Base-by-base conservation (phyloP, 2,888 invertebrate genomes). In the Teleiodes luculella region DNA sequence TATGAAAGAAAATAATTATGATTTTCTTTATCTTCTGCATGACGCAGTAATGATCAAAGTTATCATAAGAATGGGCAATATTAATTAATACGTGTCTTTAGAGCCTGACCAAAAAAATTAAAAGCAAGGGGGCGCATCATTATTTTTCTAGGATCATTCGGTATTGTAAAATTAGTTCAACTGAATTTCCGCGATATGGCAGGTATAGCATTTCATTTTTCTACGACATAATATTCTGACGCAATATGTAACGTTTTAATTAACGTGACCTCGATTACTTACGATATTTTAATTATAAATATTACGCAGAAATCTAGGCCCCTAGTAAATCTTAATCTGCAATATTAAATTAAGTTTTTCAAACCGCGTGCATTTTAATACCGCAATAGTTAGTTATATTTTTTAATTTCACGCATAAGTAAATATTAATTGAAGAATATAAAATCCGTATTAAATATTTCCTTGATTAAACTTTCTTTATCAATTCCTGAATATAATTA, bases 391-490 rank as follows among this genome's bases (percentile, higher is more conserved):
- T 69, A 24, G 24, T 24, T 24, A 69, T 74, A 68, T 74, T 76
- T 50, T 78, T 78, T 78, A 76, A 79, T 79, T 78, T 76, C 78
- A 76, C 74, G 78, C 72, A 57, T 62, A 73, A 72, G 75, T 73
- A 75, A 74, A 76, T 75, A 79, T 75, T 77, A 76, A 77, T 79
- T 75, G 67, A 59, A 64, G 58, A 68, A 63, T 63, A 66, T 58
- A 65, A 61, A 54, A 62, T 50, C 55, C 52, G 53, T 61, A 62
- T 61, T 59, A 58, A 60, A 62, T 55, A 59, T 59, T 61, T 55
- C 54, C 56, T 56, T 60, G 46, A 55, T 54, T 51, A 57, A 54
- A 48, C 31, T 46, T 46, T 46, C 28, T 14, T 46, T 46, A 46
- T 46, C 46, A 31, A 46, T n/a, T 31, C 14, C 46, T 31, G 31